phyloP scores from a whole-genome alignment of 2,797 vertebrate species.

The Acipenser oxyrinchus region DNA sequence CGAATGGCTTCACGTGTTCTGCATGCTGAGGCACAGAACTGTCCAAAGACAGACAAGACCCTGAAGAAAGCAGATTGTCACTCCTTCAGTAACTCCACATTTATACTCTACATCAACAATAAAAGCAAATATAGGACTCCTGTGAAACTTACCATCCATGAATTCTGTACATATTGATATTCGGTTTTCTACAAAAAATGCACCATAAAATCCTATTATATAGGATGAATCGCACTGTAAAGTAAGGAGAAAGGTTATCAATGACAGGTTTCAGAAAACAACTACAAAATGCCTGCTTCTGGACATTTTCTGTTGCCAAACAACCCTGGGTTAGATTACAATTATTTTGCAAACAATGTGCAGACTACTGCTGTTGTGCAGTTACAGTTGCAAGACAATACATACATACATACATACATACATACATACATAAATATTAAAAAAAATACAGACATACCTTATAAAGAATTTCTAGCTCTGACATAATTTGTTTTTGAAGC shows the following conservation, averaged over 20 bases:
- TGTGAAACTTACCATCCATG: constrained; percentile 87
- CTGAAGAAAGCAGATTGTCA: neutral
- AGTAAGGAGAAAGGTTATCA: constrained; percentile 19
- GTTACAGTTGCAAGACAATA: no score
- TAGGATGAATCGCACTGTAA: constrained; percentile 93
- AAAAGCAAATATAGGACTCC: neutral
- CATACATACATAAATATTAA: no score
- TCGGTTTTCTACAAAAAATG: constrained; percentile 97
- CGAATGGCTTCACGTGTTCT: no score
- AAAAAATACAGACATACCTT: constrained; percentile 60
- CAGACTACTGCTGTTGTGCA: no score
- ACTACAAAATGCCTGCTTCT: no score
- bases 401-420: no score
- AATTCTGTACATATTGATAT: constrained; percentile 98
- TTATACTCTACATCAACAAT: neutral
- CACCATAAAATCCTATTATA: constrained; percentile 98
- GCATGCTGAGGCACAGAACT: neutral
- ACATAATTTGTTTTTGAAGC: constrained; percentile 98
- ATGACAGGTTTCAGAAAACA: no score
- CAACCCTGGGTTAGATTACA: no score
- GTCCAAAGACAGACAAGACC: neutral
- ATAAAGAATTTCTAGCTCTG: constrained; percentile 95
- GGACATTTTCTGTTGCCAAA: no score
- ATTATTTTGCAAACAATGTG: no score
- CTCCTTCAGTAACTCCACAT: neutral